Evolutionary conservation across 2,113 vertebrate species (phyloP), one percentile per base, ranked within the genome.

Genomic region (Myrmecophaga tridactyla): DNA sequence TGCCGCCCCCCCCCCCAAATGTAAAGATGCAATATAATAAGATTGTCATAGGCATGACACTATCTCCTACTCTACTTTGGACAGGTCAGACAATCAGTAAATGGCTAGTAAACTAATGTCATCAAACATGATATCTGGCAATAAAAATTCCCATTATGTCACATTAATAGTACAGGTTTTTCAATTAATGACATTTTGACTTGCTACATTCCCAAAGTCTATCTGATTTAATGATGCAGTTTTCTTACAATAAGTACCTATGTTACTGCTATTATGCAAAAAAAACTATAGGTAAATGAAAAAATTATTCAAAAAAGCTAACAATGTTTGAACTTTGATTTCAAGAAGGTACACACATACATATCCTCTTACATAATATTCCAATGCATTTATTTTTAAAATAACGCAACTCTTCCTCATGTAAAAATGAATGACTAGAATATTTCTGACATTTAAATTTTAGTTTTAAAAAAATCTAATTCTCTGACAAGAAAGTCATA

Each of bases 131-230:
- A 78, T 78, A 92, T 86, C 0, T 91, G 73, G 23, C 53, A 75
- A 78, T 62, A 95, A 88, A 95, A 94, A 23, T 18, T 29, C 17
- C 14, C 86, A 70, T 67, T 93, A 89, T 90, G 67, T 17, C 43
- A 95, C 21, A 70, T 62, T 92, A 97, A 75, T 20, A 85, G 73
- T 31, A 65, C 17, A 56, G 20, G 15, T 63, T 95, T 97, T 91
- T 75, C 93, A 96, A 93, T 46, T 43, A 81, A 39, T n/a, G 34
- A 72, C 4, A 89, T 82, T 89, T 89, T 80, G 53, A 51, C n/a
- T 67, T 93, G n/a, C 31, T 89, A 0, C 39, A 72, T 89, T 95
- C 93, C 82, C n/a, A 72, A 92, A 87, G 27, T 51, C 43, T 63
- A 80, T 18, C 51, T 81, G 23, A 92, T 31, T 93, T 93, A 90